Percentiles rank a stretch among this genome's conserved stretches.
phyloP scores from a whole-genome alignment of 2,797 vertebrate species.

The Diplodus sargus region DNA sequence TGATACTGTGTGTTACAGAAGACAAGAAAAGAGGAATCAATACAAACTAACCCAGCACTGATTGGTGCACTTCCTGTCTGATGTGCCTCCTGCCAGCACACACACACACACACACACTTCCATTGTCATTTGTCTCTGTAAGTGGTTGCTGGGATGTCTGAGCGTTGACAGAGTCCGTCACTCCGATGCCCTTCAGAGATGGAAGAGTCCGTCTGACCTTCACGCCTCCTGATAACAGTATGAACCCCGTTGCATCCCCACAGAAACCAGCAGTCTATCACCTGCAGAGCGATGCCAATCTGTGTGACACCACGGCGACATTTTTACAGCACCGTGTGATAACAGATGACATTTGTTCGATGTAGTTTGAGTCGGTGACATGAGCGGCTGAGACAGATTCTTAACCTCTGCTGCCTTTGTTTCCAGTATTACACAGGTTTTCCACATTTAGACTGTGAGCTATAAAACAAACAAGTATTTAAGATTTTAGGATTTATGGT shows the following conservation, averaged over 20 bases:
- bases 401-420: conserved; percentile 29
- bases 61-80: neutral
- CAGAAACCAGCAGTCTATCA: conserved; percentile 14
- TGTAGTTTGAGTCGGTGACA: conserved; percentile 4
- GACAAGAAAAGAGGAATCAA: neutral
- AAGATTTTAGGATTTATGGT: no score
- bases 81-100: neutral
- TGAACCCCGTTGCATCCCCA: neutral
- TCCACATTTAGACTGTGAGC: neutral
- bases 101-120: neutral
- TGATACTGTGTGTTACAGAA: neutral
- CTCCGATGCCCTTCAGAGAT: conserved; percentile 32
- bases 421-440: conserved; percentile 5
- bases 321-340: conserved; percentile 54
- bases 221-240: conserved; percentile 45
- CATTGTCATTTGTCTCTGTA: neutral
- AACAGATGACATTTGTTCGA: conserved; percentile 65
- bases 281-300: conserved; percentile 40
- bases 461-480: neutral
- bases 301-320: conserved; percentile 36
- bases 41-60: neutral
- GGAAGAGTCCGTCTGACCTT: conserved; percentile 44
- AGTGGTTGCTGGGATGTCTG: neutral
- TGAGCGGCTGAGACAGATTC: conserved; percentile 3
- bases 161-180: neutral